Evolutionary conservation across 64 coral and sea anemone species (phyloP), one percentile per base, ranked within the genome.

Genomic region (Acropora tenuis): DNA sequence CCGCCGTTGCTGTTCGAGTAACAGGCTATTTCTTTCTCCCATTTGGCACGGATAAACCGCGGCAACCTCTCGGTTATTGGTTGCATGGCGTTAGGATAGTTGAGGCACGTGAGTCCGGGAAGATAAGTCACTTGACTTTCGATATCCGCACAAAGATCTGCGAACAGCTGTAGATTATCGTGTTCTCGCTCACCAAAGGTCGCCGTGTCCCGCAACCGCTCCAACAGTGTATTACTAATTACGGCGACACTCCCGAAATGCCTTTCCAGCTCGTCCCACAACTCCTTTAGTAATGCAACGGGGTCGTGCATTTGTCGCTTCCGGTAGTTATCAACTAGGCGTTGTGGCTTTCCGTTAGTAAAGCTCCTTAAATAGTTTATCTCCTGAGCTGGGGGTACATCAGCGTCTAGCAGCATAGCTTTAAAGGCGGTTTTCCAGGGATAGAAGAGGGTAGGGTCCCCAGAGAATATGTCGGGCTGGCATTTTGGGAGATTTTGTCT

Each of bases 401-500:
- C 50, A 88, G 50, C 72, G 42, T 75, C 72, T 75, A 47, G 18
- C 44, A 87, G 66, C 60, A 87, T 87, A 45, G 73, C 83, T 73
- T 79, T 18, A 46, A 80, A 87, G 43, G 83, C 83, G 8, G 72
- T 73, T 86, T 93, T 93, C 91, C 76, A 93, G 18, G 91, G 75
- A 43, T 93, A 83, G 68, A 93, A 93, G 18, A 93, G 76, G 45
- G 91, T 93, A 19, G 82, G 58, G 76, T 93, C 91, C 3, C 91
- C 91, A n/a, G 44, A 40, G 69, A 93, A 93, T 10, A 73, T 68
- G 50, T 94, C 87, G 10, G 79, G 92, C 47, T 94, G 92, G 46
- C 92, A 94, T 78, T 89, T 94, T 41, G 92, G 87, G 10, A 94
- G 72, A 73, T 80, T 89, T 68, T 94, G 87, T 46, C 76, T 80